These are phyloP conservation scores for Pheosia tremula DNA, from an alignment of 2,888 invertebrate genomes.

Conservation along the genomic window DNA sequence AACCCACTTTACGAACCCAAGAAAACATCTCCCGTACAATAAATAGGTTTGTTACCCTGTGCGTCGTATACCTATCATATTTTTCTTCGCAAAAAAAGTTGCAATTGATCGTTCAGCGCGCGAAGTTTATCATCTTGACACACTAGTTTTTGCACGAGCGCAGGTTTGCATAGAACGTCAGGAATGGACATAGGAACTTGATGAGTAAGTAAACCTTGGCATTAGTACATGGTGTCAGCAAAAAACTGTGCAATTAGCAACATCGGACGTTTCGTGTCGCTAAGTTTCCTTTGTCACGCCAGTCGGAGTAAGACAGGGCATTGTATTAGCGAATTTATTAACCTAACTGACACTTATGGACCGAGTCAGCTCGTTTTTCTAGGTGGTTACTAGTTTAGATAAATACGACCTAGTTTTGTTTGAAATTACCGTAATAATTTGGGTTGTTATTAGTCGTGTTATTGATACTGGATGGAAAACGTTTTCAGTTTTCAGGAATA, in stretches of 20 bases:
- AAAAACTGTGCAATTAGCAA: slow-evolving; percentile 79
- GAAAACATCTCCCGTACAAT: slow-evolving; percentile 45
- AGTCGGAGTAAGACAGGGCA: slow-evolving; percentile 63
- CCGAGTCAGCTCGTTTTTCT: slow-evolving; percentile 37
- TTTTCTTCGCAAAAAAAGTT: slow-evolving; percentile 47
- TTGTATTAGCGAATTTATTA: slow-evolving; percentile 78
- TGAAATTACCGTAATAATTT: neutral
- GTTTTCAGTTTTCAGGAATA: slow-evolving; percentile 6
- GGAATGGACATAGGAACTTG: slow-evolving; percentile 78
- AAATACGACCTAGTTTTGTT: slow-evolving; percentile 17
- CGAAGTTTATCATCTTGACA: slow-evolving; percentile 64
- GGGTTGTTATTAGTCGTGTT: neutral
- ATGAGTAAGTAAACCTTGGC: slow-evolving; percentile 82
- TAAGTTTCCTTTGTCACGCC: slow-evolving; percentile 80
- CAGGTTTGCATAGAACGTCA: slow-evolving; percentile 71
- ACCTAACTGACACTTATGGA: slow-evolving; percentile 58
- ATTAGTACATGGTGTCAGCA: slow-evolving; percentile 70
- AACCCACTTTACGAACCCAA: slow-evolving; percentile 45
- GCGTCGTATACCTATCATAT: slow-evolving; percentile 46
- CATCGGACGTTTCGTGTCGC: slow-evolving; percentile 62
- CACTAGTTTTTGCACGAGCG: slow-evolving; percentile 69
- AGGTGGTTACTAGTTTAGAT: slow-evolving; percentile 30
- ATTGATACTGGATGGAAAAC: neutral
- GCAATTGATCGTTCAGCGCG: slow-evolving; percentile 50
- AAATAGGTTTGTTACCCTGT: slow-evolving; percentile 67